Conservation (phyloP, 2,888 invertebrate species). For the Caenorhabditis sp. region DNA sequence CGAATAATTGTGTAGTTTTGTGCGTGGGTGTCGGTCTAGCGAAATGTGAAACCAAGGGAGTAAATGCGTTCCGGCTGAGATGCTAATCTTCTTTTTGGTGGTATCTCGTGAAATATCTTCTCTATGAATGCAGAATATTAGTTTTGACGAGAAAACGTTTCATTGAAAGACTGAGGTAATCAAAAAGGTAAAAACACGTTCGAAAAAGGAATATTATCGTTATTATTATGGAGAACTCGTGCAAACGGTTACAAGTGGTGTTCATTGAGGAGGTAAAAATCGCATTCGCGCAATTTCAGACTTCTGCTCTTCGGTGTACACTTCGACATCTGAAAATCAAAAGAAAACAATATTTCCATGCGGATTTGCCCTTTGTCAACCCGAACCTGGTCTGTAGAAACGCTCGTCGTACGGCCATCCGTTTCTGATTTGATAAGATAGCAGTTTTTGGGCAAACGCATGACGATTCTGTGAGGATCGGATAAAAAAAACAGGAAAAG, state of each 20-base stretch:
- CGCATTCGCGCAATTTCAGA: conserved; percentile 54
- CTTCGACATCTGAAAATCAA: conserved; percentile 47
- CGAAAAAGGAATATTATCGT: not conserved
- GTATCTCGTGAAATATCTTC: not conserved
- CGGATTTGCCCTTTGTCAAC: not conserved
- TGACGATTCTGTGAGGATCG: conserved; percentile 58
- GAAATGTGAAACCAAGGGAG: not conserved
- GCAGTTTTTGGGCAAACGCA: conserved; percentile 68
- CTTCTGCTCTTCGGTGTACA: conserved; percentile 55
- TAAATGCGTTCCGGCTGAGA: not conserved
- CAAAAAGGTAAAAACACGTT: conserved; percentile 16
- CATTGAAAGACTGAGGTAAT: conserved; percentile 37
- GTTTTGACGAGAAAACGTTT: not conserved
- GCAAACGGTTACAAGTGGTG: not conserved
- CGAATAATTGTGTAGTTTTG: not conserved
- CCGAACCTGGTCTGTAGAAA: conserved; percentile 72
- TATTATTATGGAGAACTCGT: conserved; percentile 5
- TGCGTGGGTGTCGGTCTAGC: too few relatives aligned
- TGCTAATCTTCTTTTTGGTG: not conserved
- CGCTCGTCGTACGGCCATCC: conserved; percentile 78
- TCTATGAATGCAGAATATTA: not conserved
- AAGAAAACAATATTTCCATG: not conserved
- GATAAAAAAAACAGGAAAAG: too few relatives aligned
- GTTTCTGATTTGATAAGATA: conserved; percentile 74
- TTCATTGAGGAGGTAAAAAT: conserved; percentile 42